Percentiles rank a stretch among this genome's conserved stretches.
Conservation (phyloP, 2,113 vertebrate genomes). For the Montifringilla adamsi region DNA sequence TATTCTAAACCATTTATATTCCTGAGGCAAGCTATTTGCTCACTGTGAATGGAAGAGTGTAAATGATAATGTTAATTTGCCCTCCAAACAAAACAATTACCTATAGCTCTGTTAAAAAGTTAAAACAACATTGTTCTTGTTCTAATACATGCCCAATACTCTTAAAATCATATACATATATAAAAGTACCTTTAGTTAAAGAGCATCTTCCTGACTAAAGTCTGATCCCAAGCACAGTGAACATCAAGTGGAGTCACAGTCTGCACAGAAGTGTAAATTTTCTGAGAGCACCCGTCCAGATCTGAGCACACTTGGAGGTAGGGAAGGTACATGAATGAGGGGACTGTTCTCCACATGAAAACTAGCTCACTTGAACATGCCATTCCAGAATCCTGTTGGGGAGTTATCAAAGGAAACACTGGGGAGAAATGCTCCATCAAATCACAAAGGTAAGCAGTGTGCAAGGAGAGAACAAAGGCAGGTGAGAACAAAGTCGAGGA, state of each 20-base stretch:
- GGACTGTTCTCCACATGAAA: neutral
- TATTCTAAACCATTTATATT: neutral
- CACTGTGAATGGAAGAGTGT: neutral
- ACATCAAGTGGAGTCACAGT: neutral
- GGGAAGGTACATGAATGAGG: neutral
- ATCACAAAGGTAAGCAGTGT: neutral
- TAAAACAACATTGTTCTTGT: neutral
- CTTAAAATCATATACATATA: neutral
- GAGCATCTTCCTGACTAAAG: neutral
- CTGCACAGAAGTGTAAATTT: neutral
- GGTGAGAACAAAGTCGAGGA: neutral
- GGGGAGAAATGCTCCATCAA: neutral
- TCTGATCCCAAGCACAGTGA: neutral
- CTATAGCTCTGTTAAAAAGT: neutral
- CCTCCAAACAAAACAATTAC: neutral
- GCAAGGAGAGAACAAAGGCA: neutral
- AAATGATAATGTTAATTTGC: neutral
- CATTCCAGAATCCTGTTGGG: neutral
- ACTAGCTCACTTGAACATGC: neutral
- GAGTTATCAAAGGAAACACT: neutral
- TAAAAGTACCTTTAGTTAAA: neutral
- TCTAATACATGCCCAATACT: neutral
- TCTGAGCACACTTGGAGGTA: neutral
- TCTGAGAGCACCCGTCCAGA: rapidly evolving
- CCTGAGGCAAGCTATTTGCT: neutral